Base-by-base conservation (phyloP, 2,888 invertebrate genomes). In the Melitaea athalia region DNA sequence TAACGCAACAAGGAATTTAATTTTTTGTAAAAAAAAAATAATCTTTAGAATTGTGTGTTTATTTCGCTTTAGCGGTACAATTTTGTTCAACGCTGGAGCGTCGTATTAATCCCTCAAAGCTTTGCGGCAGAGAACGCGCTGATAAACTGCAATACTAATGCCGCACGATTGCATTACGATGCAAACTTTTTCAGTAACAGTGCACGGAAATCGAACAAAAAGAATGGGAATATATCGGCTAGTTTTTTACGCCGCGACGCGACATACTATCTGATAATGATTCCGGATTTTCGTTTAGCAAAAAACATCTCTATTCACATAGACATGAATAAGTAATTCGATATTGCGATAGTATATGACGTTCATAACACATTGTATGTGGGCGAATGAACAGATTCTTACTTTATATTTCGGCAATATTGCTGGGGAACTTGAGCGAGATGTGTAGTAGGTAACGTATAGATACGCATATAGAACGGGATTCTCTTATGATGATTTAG, bases 401-500 rank as follows among this genome's bases (percentile, higher is more conserved):
- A 55, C 38, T 63, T 69, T 66, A 55, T 55, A 57, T 71, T 68
- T 82, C 57, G 55, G 55, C 62, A 55, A 49, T 67, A 55, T 67
- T 55, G 61, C 45, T 33, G 38, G 57, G 42, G 61, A 67, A 62
- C 67, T 69, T 69, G 63, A 79, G 79, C 82, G 76, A 79, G 81
- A 80, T 78, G 74, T 81, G 82, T 82, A 78, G 81, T 24, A 24
- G 24, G 24, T 80, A 78, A 57, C 77, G 79, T 80, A 81, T 82
- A 68, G 64, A 69, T 74, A 75, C 71, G 73, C 72, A 75, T 77
- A 74, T 75, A 74, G 75, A 77, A 74, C 77, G 87, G 88, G 91
- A 89, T 92, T 91, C 92, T 89, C 91, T 92, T 91, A 92, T 92
- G 91, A 91, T 92, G 92, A 92, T 92, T 92, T 92, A 92, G 87